phyloP scores from a whole-genome alignment of 1,140 invertebrate genomes.

The Dryas iulia region DNA sequence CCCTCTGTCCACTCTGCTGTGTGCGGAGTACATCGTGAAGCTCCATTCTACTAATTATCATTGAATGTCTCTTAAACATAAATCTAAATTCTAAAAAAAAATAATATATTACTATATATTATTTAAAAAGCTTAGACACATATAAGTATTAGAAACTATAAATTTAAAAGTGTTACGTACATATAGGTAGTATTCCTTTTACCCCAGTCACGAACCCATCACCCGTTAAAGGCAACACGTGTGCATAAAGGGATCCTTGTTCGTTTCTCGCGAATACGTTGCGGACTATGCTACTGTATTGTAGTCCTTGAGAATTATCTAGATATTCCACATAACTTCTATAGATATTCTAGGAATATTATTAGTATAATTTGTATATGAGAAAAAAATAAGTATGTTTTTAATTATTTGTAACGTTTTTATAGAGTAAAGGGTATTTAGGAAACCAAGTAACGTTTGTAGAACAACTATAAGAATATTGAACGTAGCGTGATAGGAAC shows the following conservation, averaged over 20 bases:
- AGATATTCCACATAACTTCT: background rate
- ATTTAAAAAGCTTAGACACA: no score
- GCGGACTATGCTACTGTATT: background rate
- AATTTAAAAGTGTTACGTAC: background rate
- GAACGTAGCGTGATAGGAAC: background rate
- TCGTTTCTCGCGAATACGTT: background rate
- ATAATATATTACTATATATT: no score
- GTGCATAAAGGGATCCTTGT: background rate
- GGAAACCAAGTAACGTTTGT: no score
- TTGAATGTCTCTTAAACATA: no score
- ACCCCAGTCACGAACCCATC: background rate
- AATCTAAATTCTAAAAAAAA: no score
- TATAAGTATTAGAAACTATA: background rate
- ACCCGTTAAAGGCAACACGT: constrained; percentile 3
- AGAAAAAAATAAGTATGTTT: background rate
- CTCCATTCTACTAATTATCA: no score
- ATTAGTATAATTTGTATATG: no score
- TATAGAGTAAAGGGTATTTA: no score
- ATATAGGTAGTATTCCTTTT: background rate
- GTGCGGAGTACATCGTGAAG: no score
- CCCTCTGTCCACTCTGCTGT: no score
- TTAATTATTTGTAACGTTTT: background rate
- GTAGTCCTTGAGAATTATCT: background rate
- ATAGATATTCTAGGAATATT: background rate
- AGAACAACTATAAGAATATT: no score